phyloP scores from a whole-genome alignment of 2,888 invertebrate species.

The Apoda limacodes region DNA sequence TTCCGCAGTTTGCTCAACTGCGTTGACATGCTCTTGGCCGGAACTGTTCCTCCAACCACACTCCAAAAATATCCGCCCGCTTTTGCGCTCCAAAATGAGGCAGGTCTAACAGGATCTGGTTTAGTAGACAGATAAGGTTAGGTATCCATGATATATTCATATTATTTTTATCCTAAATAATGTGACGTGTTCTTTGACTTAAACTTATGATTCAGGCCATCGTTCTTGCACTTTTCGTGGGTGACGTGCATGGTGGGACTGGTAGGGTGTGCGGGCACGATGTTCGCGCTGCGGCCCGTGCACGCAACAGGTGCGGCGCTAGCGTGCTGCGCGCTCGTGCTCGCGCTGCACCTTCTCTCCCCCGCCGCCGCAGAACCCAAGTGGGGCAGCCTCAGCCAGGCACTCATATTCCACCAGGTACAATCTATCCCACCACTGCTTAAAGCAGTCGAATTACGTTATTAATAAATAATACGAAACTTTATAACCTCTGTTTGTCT shows the following conservation, averaged over 20 bases:
- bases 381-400: constrained; percentile 99
- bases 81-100: too few relatives aligned
- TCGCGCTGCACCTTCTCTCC: constrained; percentile 89
- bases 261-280: constrained; percentile 88
- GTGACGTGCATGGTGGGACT: constrained; percentile 90
- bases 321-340: constrained; percentile 85
- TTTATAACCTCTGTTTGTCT: too few relatives aligned
- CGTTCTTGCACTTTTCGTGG: constrained; percentile 97
- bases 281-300: constrained; percentile 94
- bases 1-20: too few relatives aligned
- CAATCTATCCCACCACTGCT: constrained; percentile 5
- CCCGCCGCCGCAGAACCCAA: constrained; percentile 82
- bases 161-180: not conserved
- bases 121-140: too few relatives aligned
- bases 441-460: too few relatives aligned
- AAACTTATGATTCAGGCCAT: constrained; percentile 73
- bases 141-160: too few relatives aligned
- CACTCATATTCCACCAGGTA: constrained; percentile 98
- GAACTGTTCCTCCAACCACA: too few relatives aligned
- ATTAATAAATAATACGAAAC: too few relatives aligned
- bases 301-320: constrained; percentile 91
- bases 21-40: too few relatives aligned
- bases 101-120: too few relatives aligned
- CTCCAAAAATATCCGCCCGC: too few relatives aligned
- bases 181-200: not conserved